Base-by-base conservation (phyloP, 2,797 vertebrate species). In the Xerus rutilus region DNA sequence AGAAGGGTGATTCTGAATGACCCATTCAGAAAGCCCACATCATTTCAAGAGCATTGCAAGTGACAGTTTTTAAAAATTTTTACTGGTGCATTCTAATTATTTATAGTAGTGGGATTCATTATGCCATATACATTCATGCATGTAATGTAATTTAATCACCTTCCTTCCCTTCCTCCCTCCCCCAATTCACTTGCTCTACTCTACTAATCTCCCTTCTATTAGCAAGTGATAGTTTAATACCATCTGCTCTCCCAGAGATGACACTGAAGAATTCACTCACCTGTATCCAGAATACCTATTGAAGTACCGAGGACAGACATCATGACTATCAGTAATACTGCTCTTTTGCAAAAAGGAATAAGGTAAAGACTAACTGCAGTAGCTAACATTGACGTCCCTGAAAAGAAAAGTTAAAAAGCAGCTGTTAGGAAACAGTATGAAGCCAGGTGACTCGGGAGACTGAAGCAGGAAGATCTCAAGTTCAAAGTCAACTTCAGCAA, bases 231-330 rank as follows among this genome's bases (percentile, higher is more conserved):
- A 35, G 47, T 28, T 32, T 32, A 45, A 9, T 30, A 43, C 49
- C 39, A 70, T 45, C 76, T 35, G 45, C 39, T 90, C 54, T 39
- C 25, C 62, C 49, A 52, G 54, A 62, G 57, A 43, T 30, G 45
- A 86, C 73, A 32, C 3, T 2, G 25, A 12, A 65, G 64, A 35
- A 17, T 39, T 92, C 92, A 97, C 98, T 97, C 95, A 99, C 99
- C 99, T 98, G 99, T 99, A 93, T 99, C 99, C 96, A 99, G 98
- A 96, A 99, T 94, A 14, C 99, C 99, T 98, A 99, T 99, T 1
- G 99, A 99, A 70, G 98, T 96, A 32, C 99, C 99, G 17, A 99
- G 99, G 94, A 99, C 86, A 65, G 99, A 99, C 98, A 99, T 99
- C 89, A 99, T 95, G 95, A 69, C n/a, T 35, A 97, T 98, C 52